A percentile compares a stretch with the other conserved stretches of the same genome.
phyloP scores from a whole-genome alignment of 2,888 invertebrate species.

The Ophion costatus region DNA sequence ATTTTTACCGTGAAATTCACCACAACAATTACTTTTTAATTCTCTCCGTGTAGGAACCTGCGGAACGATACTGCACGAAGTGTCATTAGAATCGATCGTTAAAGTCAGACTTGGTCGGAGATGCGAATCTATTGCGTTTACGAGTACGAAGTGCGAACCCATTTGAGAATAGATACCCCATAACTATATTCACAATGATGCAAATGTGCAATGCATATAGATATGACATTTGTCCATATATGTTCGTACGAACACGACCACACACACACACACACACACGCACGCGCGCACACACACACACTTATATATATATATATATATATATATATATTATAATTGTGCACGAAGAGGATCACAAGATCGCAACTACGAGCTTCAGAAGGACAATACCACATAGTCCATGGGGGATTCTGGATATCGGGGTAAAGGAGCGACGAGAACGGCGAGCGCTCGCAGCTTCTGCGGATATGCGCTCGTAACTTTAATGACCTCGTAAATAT shows the following conservation, averaged over 20 bases:
- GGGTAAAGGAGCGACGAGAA: conserved; percentile 6
- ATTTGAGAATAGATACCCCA: conserved; percentile 20
- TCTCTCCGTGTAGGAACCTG: no score
- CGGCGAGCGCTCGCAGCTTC: conserved; percentile 43
- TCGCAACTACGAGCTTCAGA: conserved; percentile 17
- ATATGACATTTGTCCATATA: neutral
- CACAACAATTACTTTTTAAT: no score
- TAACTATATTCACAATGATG: conserved; percentile 25
- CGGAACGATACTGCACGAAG: neutral
- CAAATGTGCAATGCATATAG: conserved; percentile 24
- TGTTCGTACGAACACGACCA: neutral
- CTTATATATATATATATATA: neutral
- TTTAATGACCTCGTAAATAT: conserved; percentile 74
- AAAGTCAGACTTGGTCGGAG: conserved; percentile 20
- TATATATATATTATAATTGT: neutral
- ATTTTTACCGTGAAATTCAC: no score
- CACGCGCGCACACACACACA: no score
- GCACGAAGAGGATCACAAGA: conserved; percentile 13
- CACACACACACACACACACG: no score
- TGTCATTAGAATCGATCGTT: conserved; percentile 26
- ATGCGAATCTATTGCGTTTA: conserved; percentile 31
- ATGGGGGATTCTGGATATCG: conserved; percentile 28
- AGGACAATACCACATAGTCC: conserved; percentile 36
- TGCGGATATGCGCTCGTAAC: conserved; percentile 69
- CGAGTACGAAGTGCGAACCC: conserved; percentile 21